A percentile compares a stretch with the other conserved stretches of the same genome.
Evolutionary conservation across 2,113 vertebrate genomes (phyloP).

Genomic region (Aptenodytes patagonicus): DNA sequence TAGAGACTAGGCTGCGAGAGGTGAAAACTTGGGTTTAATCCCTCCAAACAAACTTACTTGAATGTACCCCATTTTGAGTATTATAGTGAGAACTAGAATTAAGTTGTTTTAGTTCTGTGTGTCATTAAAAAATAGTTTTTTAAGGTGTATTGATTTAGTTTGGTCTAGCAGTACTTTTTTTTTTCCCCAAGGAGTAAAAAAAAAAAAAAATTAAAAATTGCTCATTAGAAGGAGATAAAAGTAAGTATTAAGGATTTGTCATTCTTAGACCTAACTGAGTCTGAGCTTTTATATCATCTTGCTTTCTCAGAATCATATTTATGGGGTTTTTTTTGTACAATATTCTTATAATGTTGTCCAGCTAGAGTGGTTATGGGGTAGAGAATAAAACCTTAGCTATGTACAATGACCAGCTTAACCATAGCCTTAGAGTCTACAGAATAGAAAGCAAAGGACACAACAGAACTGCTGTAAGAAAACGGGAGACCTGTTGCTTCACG

Average conservation of each 20-base stretch:
- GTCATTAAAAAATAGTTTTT: background rate
- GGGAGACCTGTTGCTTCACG: background rate
- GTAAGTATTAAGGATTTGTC: background rate
- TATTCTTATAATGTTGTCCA: background rate
- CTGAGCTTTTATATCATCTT: background rate
- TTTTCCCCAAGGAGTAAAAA: background rate
- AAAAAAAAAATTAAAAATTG: background rate
- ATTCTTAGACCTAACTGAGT: background rate
- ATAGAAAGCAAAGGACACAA: background rate
- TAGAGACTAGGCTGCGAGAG: conserved; percentile 92
- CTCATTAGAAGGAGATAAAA: background rate
- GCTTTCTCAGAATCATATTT: background rate
- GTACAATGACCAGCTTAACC: background rate
- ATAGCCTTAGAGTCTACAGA: background rate
- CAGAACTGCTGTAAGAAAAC: background rate
- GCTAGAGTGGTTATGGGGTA: background rate
- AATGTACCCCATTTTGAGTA: background rate
- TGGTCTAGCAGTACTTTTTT: background rate
- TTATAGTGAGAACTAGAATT: background rate
- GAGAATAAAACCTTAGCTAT: background rate
- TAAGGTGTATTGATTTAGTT: background rate
- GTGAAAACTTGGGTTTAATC: conserved; percentile 66
- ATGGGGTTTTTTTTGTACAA: background rate
- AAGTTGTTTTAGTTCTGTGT: background rate
- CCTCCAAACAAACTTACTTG: background rate